Conservation (phyloP, 2,797 vertebrate species). For the Hippopotamyrus pictus region DNA sequence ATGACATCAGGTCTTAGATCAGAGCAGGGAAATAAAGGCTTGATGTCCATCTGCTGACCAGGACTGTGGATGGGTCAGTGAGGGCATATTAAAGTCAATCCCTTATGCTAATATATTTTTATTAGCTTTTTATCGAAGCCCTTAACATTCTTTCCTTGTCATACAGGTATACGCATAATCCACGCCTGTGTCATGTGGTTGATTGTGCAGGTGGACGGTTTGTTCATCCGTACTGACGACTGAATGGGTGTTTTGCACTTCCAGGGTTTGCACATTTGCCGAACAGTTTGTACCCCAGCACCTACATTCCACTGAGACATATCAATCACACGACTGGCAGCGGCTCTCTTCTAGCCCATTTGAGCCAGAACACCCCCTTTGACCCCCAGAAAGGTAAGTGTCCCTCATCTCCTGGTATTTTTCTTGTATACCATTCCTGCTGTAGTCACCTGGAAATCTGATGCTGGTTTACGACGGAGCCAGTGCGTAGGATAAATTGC, state of each 20-base stretch:
- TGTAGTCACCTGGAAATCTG: neutral
- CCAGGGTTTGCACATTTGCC: slow-evolving; percentile 83
- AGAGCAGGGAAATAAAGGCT: neutral
- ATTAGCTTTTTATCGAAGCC: neutral
- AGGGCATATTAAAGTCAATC: neutral
- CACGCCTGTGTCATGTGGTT: neutral
- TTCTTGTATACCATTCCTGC: neutral
- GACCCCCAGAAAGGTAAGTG: slow-evolving; percentile 89
- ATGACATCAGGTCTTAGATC: neutral
- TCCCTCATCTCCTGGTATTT: neutral
- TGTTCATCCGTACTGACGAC: neutral
- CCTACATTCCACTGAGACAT: slow-evolving; percentile 86
- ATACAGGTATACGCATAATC: neutral
- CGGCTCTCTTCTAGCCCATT: slow-evolving; percentile 45
- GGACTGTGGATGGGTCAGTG: neutral
- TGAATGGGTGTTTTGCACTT: slow-evolving; percentile 2
- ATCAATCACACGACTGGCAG: slow-evolving; percentile 67
- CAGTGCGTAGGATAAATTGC: neutral
- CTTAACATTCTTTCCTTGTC: neutral
- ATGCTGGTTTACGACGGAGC: neutral
- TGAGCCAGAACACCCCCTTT: slow-evolving; percentile 82
- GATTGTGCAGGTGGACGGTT: neutral
- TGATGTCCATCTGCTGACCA: neutral
- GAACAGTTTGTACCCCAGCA: slow-evolving; percentile 78
- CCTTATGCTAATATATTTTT: neutral